Conservation (phyloP, 2,888 invertebrate species). For the Penaeus monodon region DNA sequence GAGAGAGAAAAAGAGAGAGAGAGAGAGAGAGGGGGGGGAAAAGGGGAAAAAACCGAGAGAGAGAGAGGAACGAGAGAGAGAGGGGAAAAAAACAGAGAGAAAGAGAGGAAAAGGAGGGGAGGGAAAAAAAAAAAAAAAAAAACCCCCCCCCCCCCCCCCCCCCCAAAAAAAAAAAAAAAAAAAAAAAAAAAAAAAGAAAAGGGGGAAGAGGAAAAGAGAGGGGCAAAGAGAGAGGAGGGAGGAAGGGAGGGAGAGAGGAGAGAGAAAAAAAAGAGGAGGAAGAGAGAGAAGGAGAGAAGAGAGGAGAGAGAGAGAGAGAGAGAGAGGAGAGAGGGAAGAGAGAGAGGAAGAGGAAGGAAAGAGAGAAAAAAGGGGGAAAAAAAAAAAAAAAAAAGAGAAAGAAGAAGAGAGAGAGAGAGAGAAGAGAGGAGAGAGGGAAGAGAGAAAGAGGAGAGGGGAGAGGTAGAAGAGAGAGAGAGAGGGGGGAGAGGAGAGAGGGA, state of each 20-base stretch:
- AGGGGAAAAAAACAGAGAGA: neutral
- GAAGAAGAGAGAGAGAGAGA: neutral
- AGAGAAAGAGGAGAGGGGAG: neutral
- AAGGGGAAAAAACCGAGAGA: too few relatives aligned
- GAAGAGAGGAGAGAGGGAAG: neutral
- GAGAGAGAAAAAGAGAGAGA: too few relatives aligned
- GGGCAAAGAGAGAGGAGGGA: neutral
- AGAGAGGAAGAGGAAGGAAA: too few relatives aligned
- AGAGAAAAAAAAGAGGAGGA: neutral
- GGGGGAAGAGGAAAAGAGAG: too few relatives aligned
- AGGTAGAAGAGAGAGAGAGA: neutral
- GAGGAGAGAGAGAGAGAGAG: neutral
- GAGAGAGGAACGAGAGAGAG: too few relatives aligned
- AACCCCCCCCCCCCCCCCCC: too few relatives aligned
- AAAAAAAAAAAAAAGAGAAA: neutral
- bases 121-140: neutral
- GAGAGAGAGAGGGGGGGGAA: too few relatives aligned
- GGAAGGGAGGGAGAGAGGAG: neutral
- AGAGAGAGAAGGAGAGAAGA: neutral
- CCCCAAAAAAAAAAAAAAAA: too few relatives aligned
- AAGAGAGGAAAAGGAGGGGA: neutral
- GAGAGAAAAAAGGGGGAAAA: neutral
- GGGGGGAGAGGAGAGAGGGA: neutral
- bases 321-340: too few relatives aligned
- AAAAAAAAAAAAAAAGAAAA: too few relatives aligned